These are phyloP conservation scores for Phalacrocorax brasilianus DNA, from an alignment of 2,113 vertebrate genomes.

Conservation along the genomic window DNA sequence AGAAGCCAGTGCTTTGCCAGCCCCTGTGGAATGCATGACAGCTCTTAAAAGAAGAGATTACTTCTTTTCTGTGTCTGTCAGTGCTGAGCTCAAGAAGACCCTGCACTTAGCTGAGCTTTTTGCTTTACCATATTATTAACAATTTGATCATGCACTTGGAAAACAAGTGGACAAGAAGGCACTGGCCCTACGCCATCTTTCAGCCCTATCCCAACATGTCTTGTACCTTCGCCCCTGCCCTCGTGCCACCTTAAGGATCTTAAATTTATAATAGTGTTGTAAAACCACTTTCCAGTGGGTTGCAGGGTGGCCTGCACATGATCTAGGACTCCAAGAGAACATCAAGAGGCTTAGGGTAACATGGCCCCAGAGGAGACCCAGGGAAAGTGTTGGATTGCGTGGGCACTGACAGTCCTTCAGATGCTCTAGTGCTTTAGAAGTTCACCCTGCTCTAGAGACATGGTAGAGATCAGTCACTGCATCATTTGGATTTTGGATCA, in stretches of 20 bases:
- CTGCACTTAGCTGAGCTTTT: accelerated
- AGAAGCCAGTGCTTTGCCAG: background rate
- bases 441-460: background rate
- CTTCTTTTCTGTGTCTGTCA: background rate
- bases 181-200: background rate
- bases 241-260: background rate
- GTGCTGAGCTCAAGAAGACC: background rate
- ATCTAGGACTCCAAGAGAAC: background rate
- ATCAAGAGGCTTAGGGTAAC: background rate
- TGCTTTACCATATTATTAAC: background rate
- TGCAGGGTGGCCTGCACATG: background rate
- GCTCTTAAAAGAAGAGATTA: background rate
- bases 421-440: background rate
- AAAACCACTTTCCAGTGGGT: background rate
- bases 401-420: background rate
- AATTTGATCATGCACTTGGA: background rate
- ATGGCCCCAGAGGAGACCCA: background rate
- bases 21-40: background rate
- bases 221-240: background rate
- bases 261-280: background rate
- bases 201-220: background rate
- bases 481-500: background rate
- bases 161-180: background rate
- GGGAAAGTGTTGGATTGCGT: accelerated
- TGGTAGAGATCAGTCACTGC: background rate